phyloP scores from a whole-genome alignment of 1,140 invertebrate genomes.

The Cataglyphis hispanica region DNA sequence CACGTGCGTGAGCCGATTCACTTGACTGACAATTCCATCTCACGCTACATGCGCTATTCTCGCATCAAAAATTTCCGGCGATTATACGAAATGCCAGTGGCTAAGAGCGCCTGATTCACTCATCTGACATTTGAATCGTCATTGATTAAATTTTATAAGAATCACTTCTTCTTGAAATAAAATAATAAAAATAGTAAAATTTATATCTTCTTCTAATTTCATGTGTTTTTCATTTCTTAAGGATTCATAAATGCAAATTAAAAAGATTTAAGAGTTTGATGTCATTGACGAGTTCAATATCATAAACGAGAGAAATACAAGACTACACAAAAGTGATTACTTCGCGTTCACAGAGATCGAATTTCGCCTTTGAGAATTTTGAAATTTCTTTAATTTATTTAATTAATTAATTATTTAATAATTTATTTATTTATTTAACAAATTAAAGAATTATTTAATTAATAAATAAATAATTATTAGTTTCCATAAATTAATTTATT shows the following conservation, averaged over 20 bases:
- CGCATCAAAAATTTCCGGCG: background rate
- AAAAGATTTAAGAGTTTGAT: background rate
- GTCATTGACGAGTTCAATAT: slow-evolving; percentile 21
- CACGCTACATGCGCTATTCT: background rate
- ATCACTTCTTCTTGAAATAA: background rate
- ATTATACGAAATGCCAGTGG: background rate
- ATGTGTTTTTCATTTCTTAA: background rate
- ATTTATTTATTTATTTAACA: no score
- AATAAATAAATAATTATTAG: no score
- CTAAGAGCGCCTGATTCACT: background rate
- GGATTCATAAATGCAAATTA: background rate
- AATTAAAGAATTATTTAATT: no score
- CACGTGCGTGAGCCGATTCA: slow-evolving; percentile 63
- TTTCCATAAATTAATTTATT: no score
- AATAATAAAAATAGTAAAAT: background rate
- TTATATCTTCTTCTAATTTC: background rate
- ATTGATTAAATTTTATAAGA: no score
- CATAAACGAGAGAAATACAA: background rate
- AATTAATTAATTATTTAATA: no score
- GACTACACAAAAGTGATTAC: background rate
- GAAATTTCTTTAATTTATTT: background rate
- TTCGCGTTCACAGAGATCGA: background rate
- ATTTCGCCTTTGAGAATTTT: background rate
- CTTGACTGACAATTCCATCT: background rate
- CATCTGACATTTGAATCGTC: background rate